phyloP scores from a whole-genome alignment of 2,797 vertebrate genomes.

The Pangasius larnaudii region DNA sequence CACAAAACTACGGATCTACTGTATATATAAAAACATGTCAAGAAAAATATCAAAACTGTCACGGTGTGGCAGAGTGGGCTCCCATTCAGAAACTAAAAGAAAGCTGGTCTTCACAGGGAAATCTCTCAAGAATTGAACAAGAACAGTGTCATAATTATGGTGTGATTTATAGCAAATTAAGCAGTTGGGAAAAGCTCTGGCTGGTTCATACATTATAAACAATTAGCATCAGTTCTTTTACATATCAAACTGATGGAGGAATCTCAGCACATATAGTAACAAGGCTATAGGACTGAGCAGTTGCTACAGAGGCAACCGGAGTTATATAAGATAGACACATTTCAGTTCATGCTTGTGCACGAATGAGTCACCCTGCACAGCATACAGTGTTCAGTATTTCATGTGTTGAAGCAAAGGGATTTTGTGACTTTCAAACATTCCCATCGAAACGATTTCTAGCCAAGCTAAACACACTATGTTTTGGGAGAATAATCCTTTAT shows the following conservation, averaged over 20 bases:
- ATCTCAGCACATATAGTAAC: neutral
- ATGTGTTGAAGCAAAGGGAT: neutral
- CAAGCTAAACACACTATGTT: neutral
- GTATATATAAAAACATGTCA: neutral
- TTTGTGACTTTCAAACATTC: neutral
- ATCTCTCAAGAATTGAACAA: constrained; percentile 10
- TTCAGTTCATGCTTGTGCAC: neutral
- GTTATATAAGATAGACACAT: constrained; percentile 10
- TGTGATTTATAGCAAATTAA: constrained; percentile 30
- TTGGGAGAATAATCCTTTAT: neutral
- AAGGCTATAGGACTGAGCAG: neutral
- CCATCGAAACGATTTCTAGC: neutral
- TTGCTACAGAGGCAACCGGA: neutral
- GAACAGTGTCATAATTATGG: constrained; percentile 14
- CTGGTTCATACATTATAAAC: neutral
- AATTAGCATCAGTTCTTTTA: constrained; percentile 17
- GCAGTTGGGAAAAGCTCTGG: constrained; percentile 18
- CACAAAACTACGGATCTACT: neutral
- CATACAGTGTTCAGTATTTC: neutral
- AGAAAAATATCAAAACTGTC: neutral
- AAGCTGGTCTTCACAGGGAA: neutral
- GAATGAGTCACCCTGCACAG: neutral
- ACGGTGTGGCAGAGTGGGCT: neutral
- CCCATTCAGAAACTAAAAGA: neutral
- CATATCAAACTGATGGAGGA: neutral